Conservation (phyloP, 1,140 invertebrate species). For the Heliconius melpomene region DNA sequence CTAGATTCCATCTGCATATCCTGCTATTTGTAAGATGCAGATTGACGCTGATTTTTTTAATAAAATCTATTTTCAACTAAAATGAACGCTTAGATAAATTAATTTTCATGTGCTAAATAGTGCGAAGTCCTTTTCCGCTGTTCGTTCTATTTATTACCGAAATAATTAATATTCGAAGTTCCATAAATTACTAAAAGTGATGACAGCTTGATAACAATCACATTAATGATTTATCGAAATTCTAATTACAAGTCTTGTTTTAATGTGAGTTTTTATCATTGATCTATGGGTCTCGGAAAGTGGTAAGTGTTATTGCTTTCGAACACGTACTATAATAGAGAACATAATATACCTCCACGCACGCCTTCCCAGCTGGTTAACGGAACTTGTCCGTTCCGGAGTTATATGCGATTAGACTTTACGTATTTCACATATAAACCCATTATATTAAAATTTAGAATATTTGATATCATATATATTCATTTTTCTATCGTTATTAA, state of each 20-base stretch:
- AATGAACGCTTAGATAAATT: not conserved
- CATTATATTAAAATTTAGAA: not conserved
- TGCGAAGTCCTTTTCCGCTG: not conserved
- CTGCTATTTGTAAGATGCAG: too few relatives aligned
- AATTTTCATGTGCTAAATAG: not conserved
- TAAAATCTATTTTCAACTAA: not conserved
- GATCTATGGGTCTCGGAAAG: constrained; percentile 54
- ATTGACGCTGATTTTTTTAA: too few relatives aligned
- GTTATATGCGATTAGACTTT: constrained; percentile 48
- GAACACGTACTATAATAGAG: constrained; percentile 68
- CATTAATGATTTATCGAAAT: constrained; percentile 64
- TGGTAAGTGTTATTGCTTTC: constrained; percentile 62
- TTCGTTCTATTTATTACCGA: constrained; percentile 14
- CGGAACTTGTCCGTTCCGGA: constrained; percentile 55
- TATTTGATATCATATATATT: not conserved
- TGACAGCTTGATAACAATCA: constrained; percentile 36
- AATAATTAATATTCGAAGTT: constrained; percentile 24
- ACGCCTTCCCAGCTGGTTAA: constrained; percentile 56
- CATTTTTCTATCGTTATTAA: not conserved
- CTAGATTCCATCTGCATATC: too few relatives aligned
- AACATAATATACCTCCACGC: constrained; percentile 75
- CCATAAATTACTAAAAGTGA: constrained; percentile 33
- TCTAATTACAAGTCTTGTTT: constrained; percentile 68
- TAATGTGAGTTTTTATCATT: constrained; percentile 67
- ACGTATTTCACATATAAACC: not conserved